These are phyloP conservation scores for Lophochroa leadbeateri DNA, from an alignment of 2,113 vertebrate genomes.

Conservation along the genomic window DNA sequence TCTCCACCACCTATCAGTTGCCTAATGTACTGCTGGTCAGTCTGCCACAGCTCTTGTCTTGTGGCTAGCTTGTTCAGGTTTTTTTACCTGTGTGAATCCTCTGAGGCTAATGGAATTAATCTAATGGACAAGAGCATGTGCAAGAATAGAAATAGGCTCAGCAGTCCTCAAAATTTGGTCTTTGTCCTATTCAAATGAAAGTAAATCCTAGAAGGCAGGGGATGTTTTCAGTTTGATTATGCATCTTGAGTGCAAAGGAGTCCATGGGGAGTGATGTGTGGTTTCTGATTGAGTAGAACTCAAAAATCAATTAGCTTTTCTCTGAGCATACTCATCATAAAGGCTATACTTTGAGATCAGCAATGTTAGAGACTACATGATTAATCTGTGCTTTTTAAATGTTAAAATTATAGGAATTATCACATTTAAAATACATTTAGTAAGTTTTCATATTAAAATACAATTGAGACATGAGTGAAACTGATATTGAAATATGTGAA, in stretches of 20 bases:
- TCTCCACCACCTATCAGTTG: neutral
- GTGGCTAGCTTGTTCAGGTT: neutral
- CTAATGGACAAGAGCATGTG: neutral
- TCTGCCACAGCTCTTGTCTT: neutral
- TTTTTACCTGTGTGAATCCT: neutral
- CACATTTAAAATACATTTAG: conserved; percentile 3
- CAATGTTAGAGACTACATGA: neutral
- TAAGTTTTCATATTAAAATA: neutral
- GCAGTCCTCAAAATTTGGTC: neutral
- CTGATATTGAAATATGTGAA: neutral
- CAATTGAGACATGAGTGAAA: neutral
- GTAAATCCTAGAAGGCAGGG: neutral
- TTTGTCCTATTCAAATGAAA: neutral
- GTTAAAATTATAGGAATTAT: neutral
- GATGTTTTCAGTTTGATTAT: neutral
- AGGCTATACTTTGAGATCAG: neutral
- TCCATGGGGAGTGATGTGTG: neutral
- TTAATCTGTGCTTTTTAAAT: neutral
- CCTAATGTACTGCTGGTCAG: neutral
- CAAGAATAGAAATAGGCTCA: neutral
- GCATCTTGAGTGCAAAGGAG: neutral
- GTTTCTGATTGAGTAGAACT: neutral
- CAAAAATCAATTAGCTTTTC: conserved; percentile 10
- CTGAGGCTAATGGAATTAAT: neutral
- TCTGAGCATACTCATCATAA: neutral